Evolutionary conservation across 2,888 invertebrate species (phyloP).

Genomic region (Saturnia japonica): DNA sequence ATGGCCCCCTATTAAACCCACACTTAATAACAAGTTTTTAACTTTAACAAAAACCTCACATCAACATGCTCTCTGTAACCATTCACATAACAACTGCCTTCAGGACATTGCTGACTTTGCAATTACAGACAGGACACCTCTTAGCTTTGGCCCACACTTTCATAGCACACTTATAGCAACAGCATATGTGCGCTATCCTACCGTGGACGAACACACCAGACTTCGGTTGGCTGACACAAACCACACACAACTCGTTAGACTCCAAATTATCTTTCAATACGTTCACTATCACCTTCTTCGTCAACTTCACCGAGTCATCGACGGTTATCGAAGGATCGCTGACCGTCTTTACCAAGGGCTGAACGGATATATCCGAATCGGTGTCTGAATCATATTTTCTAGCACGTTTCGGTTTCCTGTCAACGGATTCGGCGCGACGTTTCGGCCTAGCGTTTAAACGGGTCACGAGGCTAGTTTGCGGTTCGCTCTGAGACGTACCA

Average conservation of each 20-base stretch:
- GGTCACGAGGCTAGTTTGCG: background rate
- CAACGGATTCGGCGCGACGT: conserved; percentile 54
- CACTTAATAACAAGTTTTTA: background rate
- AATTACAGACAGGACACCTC: conserved; percentile 86
- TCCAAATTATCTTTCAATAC: conserved; percentile 52
- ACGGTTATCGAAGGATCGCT: conserved; percentile 69
- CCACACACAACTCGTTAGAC: conserved; percentile 77
- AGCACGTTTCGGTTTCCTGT: conserved; percentile 50
- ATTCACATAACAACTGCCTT: conserved; percentile 80
- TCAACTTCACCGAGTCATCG: conserved; percentile 42
- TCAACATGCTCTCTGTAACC: too few relatives aligned
- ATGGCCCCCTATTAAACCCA: background rate
- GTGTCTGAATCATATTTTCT: conserved; percentile 41
- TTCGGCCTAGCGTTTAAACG: conserved; percentile 29
- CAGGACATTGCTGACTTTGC: conserved; percentile 85
- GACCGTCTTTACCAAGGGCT: conserved; percentile 60
- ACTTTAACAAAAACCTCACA: background rate
- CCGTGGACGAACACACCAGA: conserved; percentile 87
- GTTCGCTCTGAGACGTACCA: conserved; percentile 8
- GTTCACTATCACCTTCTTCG: conserved; percentile 50
- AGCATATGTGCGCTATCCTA: conserved; percentile 84
- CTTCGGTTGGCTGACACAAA: conserved; percentile 84
- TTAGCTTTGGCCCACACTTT: conserved; percentile 84
- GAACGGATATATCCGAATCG: conserved; percentile 47
- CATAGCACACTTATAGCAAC: conserved; percentile 87